Evolutionary conservation across 2,797 vertebrate genomes (phyloP).

Genomic region (Paedocypris micromegethes): DNA sequence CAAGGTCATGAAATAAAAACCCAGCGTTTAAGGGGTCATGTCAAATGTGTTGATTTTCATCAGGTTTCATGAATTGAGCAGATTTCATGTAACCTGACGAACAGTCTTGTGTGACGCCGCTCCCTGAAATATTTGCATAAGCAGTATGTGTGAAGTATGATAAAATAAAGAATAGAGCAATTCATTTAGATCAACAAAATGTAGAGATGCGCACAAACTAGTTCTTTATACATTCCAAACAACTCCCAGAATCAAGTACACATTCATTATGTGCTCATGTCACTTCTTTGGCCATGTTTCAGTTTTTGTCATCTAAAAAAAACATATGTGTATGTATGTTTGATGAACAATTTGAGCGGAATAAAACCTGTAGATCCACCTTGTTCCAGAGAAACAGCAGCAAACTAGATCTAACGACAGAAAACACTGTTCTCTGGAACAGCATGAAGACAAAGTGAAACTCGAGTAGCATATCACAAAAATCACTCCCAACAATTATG

Average conservation of each 20-base stretch:
- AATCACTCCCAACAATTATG: no score
- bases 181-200: neutral
- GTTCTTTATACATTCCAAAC: slow-evolving; percentile 11
- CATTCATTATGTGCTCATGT: neutral
- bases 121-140: slow-evolving; percentile 8
- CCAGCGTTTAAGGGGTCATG: no score
- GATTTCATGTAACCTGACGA: slow-evolving; percentile 6
- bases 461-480: no score
- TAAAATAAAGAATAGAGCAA: neutral
- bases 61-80: neutral
- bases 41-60: no score
- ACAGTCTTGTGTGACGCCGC: neutral
- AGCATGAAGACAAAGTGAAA: no score
- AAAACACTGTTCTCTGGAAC: no score
- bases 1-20: no score
- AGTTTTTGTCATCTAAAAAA: neutral
- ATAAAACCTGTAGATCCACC: no score
- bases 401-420: no score
- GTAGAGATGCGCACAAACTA: slow-evolving; percentile 6
- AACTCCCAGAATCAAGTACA: neutral
- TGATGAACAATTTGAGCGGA: no score
- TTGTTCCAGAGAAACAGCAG: no score
- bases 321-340: no score
- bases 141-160: neutral
- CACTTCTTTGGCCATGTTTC: neutral